These are phyloP conservation scores for Typhlichthys eigenmanni DNA, from an alignment of 2,797 vertebrate species.

Conservation along the genomic window DNA sequence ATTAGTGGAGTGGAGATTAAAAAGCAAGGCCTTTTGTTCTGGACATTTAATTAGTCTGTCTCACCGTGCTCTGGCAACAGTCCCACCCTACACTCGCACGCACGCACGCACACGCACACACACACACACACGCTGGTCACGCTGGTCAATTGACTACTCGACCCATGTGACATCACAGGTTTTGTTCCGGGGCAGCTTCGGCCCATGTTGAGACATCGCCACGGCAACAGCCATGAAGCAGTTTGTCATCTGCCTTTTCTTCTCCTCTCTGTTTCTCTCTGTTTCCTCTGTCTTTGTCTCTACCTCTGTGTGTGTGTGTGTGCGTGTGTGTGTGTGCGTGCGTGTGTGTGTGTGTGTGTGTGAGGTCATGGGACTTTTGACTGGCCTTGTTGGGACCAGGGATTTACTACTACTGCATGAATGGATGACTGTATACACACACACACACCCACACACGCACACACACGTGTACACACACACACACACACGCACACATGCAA, in stretches of 20 bases:
- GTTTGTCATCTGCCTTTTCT: too few relatives aligned
- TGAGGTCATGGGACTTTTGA: neutral
- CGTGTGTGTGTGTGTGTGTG: too few relatives aligned
- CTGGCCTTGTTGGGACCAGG: neutral
- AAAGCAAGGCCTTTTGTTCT: slow-evolving; percentile 23
- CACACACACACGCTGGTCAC: neutral
- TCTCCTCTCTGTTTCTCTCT: too few relatives aligned
- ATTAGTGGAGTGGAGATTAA: slow-evolving; percentile 57
- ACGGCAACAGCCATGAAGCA: too few relatives aligned
- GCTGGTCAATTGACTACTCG: too few relatives aligned
- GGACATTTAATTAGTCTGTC: slow-evolving; percentile 64
- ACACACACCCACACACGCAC: too few relatives aligned
- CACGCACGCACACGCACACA: neutral
- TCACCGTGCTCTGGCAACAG: slow-evolving; percentile 40
- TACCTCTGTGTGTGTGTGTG: too few relatives aligned
- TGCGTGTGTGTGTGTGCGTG: too few relatives aligned
- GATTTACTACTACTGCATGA: neutral
- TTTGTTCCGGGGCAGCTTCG: too few relatives aligned
- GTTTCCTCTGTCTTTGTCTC: too few relatives aligned
- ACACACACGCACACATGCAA: neutral
- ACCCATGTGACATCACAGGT: too few relatives aligned
- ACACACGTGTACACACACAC: neutral
- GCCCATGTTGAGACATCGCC: too few relatives aligned
- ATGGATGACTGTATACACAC: neutral
- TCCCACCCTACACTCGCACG: neutral